A percentile compares a stretch with the other conserved stretches of the same genome.
Conservation (phyloP, 2,888 invertebrate species). For the Pheosia tremula region DNA sequence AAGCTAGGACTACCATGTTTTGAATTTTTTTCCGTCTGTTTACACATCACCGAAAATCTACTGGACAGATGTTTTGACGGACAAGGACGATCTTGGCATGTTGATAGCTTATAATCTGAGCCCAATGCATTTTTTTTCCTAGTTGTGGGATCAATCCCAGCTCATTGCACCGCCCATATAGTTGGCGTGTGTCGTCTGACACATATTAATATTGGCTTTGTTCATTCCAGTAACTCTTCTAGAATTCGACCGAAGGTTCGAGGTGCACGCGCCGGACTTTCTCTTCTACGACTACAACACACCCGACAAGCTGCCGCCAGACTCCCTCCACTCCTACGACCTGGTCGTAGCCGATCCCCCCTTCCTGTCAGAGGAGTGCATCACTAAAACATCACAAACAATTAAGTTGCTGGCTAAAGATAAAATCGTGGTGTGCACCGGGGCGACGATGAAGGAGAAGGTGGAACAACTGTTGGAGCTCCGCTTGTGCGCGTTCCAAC, state of each 20-base stretch:
- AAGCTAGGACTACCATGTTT: too few species aligned
- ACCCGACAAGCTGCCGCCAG: slow-evolving; percentile 87
- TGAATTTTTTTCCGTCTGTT: too few species aligned
- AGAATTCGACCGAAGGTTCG: slow-evolving; percentile 94
- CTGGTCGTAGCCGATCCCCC: slow-evolving; percentile 97
- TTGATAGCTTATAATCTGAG: too few species aligned
- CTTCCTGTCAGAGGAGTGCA: slow-evolving; percentile 96
- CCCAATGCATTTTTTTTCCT: too few species aligned
- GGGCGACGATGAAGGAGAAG: slow-evolving; percentile 90
- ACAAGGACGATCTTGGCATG: too few species aligned
- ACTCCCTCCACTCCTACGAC: slow-evolving; percentile 87
- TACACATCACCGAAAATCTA: too few species aligned
- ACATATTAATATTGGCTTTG: slow-evolving; percentile 8
- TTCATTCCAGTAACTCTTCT: slow-evolving; percentile 88
- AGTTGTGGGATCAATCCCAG: too few species aligned
- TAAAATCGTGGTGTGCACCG: slow-evolving; percentile 95
- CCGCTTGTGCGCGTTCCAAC: slow-evolving; percentile 88
- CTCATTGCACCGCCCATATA: too few species aligned
- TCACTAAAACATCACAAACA: slow-evolving; percentile 92
- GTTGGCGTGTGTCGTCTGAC: too few species aligned
- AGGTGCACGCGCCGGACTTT: slow-evolving; percentile 90
- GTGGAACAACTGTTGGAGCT: slow-evolving; percentile 87
- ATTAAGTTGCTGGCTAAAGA: slow-evolving; percentile 89
- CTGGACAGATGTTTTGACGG: too few species aligned
- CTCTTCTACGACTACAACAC: slow-evolving; percentile 94